These are phyloP conservation scores for Stichopus chloronotus DNA, from an alignment of 35 echinoderm and acorn worm genomes.

Conservation along the genomic window DNA sequence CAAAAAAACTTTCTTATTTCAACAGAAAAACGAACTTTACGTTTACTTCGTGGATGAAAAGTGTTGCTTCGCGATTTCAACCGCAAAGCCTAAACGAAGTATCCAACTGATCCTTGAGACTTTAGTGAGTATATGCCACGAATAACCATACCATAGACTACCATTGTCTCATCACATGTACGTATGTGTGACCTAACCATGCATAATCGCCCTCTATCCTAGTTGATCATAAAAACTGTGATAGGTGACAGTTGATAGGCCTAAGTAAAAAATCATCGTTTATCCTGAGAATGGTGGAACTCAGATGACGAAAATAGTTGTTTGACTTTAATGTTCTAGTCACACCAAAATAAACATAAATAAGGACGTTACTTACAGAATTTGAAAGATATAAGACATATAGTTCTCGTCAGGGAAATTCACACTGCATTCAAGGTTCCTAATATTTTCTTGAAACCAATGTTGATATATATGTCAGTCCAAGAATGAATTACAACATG, in stretches of 20 bases:
- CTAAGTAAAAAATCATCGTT: background rate
- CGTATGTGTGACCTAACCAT: background rate
- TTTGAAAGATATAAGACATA: too few species aligned
- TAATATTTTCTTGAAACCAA: too few species aligned
- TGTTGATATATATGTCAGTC: background rate
- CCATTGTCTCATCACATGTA: background rate
- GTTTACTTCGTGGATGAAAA: slow-evolving; percentile 16
- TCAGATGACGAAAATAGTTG: background rate
- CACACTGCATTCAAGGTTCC: too few species aligned
- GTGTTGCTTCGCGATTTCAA: background rate
- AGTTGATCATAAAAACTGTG: background rate
- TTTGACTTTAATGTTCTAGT: too few species aligned
- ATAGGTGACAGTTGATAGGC: background rate
- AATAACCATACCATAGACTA: background rate
- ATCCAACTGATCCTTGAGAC: slow-evolving; percentile 12
- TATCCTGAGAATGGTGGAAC: background rate
- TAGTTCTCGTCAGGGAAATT: too few species aligned
- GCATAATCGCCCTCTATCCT: background rate
- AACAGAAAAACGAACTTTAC: background rate
- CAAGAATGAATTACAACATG: background rate
- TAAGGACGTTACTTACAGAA: too few species aligned
- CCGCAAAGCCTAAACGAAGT: background rate
- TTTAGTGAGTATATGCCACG: background rate
- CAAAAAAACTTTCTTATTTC: too few species aligned
- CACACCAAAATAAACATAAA: too few species aligned